Evolutionary conservation across 1,140 invertebrate species (phyloP), one percentile per base, ranked within the genome.

Genomic region (Rhyacophila brunnea): DNA sequence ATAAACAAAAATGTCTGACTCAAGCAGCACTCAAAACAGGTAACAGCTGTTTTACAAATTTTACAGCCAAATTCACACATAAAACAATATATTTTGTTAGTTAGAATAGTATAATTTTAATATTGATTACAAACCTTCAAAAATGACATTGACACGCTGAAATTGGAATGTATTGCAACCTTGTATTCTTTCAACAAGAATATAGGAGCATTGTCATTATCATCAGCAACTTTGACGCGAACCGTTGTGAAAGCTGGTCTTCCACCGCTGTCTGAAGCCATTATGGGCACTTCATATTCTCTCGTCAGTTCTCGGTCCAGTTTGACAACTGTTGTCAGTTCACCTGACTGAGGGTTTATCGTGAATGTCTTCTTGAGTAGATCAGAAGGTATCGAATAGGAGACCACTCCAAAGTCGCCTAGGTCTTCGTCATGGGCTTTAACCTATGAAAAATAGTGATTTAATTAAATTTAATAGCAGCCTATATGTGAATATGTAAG

Each of bases 221-320:
- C 83, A 77, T 97, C 94, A 2, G 74, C 77, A 6, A 97, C 85
- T 65, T 83, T 85, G 6, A 96, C 85, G 66, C 88, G 79, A 4
- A 97, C 83, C 6, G 83, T 85, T 1, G 91, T 82, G 71, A 92
- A 93, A 3, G 87, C 89, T 45, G 87, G 86, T 69, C 86, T 83
- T 4, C 90, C 90, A 40, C 93, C 93, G 44, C 87, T 87, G 74
- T 96, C 93, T 10, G 84, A 86, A n/a, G 92, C 93, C 72, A 89
- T 87, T 6, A 96, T 82, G 0, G 87, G 86, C 48, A 96, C 82
- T 69, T 90, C 87, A 71, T 90, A 95, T 9, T 87, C 71, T 58
- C 85, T 83, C 61, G 83, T 80, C 10, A 75, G 67, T 74, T 97
- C 95, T 19, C 93, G 76, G 74, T 97, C 93, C 50, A 97, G 80